phyloP scores from a whole-genome alignment of 2,113 vertebrate genomes.

The Nettapus auritus region DNA sequence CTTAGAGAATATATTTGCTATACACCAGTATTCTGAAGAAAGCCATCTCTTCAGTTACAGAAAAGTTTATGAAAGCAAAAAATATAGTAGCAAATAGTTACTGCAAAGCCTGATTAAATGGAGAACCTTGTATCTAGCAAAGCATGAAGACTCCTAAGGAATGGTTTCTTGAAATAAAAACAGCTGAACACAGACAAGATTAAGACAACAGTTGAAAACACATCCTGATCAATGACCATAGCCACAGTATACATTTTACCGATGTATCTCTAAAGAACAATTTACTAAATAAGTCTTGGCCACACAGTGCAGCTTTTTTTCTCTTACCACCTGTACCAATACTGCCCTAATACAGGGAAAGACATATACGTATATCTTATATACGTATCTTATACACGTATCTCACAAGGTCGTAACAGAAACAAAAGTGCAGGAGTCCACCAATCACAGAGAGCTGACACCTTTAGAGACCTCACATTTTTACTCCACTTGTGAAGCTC shows the following conservation, averaged over 20 bases:
- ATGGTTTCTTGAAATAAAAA: not conserved
- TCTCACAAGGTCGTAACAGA: not conserved
- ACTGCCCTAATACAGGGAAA: not conserved
- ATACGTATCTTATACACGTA: too few species aligned
- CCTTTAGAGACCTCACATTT: not conserved
- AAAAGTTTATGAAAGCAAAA: not conserved
- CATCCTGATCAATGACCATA: not conserved
- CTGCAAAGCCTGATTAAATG: not conserved
- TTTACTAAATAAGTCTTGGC: not conserved
- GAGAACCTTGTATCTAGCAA: not conserved
- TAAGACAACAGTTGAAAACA: not conserved
- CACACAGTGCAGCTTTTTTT: rapidly evolving
- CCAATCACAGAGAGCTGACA: not conserved
- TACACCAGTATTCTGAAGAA: not conserved
- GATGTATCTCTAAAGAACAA: not conserved
- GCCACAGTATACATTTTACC: rapidly evolving
- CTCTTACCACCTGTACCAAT: not conserved
- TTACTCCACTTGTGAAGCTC: not conserved
- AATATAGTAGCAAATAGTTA: not conserved
- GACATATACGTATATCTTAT: rapidly evolving
- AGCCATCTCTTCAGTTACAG: not conserved
- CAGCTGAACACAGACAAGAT: not conserved
- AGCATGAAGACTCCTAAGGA: not conserved
- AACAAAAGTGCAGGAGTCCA: not conserved
- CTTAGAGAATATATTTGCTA: not conserved